These are phyloP conservation scores for Chascanopsetta lugubris DNA, from an alignment of 2,113 vertebrate genomes.

Conservation along the genomic window DNA sequence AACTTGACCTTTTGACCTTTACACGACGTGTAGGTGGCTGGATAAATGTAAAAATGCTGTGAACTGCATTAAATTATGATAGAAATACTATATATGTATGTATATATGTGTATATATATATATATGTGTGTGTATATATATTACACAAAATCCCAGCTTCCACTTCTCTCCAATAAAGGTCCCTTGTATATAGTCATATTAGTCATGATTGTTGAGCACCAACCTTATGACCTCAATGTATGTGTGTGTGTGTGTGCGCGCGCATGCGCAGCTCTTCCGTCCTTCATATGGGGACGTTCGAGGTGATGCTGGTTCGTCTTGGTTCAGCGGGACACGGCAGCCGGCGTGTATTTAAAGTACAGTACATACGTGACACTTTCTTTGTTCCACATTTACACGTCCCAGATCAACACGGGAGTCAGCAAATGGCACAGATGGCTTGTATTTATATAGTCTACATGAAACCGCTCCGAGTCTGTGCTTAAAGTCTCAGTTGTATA, in stretches of 20 bases:
- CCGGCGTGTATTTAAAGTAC: no score
- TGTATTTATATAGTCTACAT: background rate
- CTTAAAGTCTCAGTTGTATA: background rate
- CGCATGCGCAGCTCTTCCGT: background rate
- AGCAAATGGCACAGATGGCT: background rate
- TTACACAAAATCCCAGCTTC: no score
- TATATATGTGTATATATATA: no score
- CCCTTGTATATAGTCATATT: no score
- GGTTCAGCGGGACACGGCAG: background rate
- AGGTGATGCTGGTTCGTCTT: slow-evolving; percentile 13
- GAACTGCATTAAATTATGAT: background rate
- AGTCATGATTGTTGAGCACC: background rate
- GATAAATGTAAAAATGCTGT: background rate
- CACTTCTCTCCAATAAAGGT: no score
- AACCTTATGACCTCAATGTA: background rate
- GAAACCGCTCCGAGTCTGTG: background rate
- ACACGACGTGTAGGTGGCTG: background rate
- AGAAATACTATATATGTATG: no score
- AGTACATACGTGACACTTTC: background rate
- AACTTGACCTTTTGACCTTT: background rate
- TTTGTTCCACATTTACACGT: background rate
- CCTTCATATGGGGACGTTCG: background rate
- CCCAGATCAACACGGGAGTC: background rate
- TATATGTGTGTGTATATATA: no score
- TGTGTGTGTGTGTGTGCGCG: background rate